Conservation (phyloP, 2,888 invertebrate species). For the Cryptocephalus primarius region DNA sequence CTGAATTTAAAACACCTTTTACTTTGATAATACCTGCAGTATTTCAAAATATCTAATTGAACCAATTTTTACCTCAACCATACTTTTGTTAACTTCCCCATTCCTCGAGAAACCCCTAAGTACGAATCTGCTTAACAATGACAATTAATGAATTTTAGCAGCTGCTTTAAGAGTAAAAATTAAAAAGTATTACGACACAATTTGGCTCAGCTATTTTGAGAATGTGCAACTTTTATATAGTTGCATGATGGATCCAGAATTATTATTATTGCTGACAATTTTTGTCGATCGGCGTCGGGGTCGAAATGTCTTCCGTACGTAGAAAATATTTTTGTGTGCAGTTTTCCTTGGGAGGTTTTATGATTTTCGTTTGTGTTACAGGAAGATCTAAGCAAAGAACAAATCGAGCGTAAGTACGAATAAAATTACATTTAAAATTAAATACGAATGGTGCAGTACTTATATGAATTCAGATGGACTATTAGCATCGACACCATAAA, state of each 20-base stretch:
- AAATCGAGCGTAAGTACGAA: slow-evolving; percentile 58
- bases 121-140: slow-evolving; percentile 3
- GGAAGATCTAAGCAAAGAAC: slow-evolving; percentile 70
- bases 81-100: too few relatives aligned
- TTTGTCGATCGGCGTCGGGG: not conserved
- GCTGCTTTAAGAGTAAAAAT: slow-evolving; percentile 7
- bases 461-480: too few relatives aligned
- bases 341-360: slow-evolving; percentile 2
- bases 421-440: too few relatives aligned
- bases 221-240: slow-evolving; percentile 14
- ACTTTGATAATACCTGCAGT: too few relatives aligned
- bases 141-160: not conserved
- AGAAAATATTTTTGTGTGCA: not conserved
- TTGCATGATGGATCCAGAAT: slow-evolving; percentile 1
- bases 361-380: slow-evolving; percentile 37
- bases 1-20: too few relatives aligned
- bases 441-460: too few relatives aligned
- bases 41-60: too few relatives aligned
- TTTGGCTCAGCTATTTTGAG: slow-evolving; percentile 16
- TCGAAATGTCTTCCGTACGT: slow-evolving; percentile 9
- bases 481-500: too few relatives aligned
- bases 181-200: slow-evolving; percentile 10
- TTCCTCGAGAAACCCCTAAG: not conserved
- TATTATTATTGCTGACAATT: slow-evolving; percentile 1
- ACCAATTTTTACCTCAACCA: too few relatives aligned